phyloP scores from a whole-genome alignment of 2,888 invertebrate genomes.

The Neoscelio sp. region DNA sequence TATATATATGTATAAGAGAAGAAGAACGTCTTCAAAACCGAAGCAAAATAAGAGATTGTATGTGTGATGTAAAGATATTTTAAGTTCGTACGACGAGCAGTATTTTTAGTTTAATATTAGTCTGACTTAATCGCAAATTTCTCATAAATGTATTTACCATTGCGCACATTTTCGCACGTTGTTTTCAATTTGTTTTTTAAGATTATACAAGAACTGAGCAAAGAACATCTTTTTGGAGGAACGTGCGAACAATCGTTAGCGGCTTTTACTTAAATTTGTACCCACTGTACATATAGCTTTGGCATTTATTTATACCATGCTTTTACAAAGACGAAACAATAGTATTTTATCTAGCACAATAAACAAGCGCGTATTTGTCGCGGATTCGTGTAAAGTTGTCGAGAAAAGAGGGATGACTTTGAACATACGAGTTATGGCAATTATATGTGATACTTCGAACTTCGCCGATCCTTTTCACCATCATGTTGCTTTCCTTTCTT shows the following conservation, averaged over 20 bases:
- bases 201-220: slow-evolving; percentile 25
- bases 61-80: slow-evolving; percentile 58
- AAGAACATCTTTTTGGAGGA: too few relatives aligned
- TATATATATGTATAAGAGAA: slow-evolving; percentile 9
- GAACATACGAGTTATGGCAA: slow-evolving; percentile 7
- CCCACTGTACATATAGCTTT: slow-evolving; percentile 80
- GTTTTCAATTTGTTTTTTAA: slow-evolving; percentile 13
- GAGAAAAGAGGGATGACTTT: slow-evolving; percentile 25
- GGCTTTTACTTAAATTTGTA: slow-evolving; percentile 81
- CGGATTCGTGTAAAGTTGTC: slow-evolving; percentile 43
- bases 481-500: slow-evolving; percentile 61
- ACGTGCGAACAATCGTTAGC: slow-evolving; percentile 72
- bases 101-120: slow-evolving; percentile 81
- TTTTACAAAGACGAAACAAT: slow-evolving; percentile 77
- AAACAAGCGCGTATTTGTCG: slow-evolving; percentile 68
- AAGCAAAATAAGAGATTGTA: slow-evolving; percentile 38
- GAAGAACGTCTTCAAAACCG: slow-evolving; percentile 4
- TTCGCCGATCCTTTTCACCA: slow-evolving; percentile 71
- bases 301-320: slow-evolving; percentile 82
- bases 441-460: slow-evolving; percentile 80
- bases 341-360: slow-evolving; percentile 81
- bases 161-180: slow-evolving; percentile 62
- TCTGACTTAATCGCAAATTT: slow-evolving; percentile 77
- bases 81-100: slow-evolving; percentile 79
- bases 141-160: slow-evolving; percentile 71